phyloP scores from a whole-genome alignment of 2,797 vertebrate genomes.

The Mormyrops boulengeri region DNA sequence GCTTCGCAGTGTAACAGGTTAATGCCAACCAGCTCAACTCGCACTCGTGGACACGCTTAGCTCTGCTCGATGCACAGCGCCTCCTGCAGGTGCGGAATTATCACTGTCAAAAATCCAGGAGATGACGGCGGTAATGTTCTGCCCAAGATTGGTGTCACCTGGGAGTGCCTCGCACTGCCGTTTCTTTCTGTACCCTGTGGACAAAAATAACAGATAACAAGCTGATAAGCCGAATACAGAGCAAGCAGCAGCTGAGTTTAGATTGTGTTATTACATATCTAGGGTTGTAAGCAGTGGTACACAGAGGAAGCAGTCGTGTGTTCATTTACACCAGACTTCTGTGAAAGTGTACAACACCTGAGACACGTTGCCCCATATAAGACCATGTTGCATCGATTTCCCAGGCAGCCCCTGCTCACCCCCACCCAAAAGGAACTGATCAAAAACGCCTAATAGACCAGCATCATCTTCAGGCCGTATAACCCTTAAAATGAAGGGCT shows the following conservation, averaged over 20 bases:
- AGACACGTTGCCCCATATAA: not conserved
- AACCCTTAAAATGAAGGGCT: slow-evolving; percentile 20
- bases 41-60: not conserved
- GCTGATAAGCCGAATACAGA: not conserved
- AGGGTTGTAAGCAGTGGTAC: not conserved
- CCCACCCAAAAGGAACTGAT: slow-evolving; percentile 2
- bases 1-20: not conserved
- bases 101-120: not conserved
- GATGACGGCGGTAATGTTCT: not conserved
- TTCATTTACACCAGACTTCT: not conserved
- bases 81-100: not conserved
- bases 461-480: not conserved
- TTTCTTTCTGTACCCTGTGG: not conserved
- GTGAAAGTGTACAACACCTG: not conserved
- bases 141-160: not conserved
- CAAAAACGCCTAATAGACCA: slow-evolving; percentile 17
- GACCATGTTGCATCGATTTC: not conserved
- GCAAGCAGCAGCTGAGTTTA: not conserved
- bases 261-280: not conserved
- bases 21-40: not conserved
- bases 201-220: not conserved
- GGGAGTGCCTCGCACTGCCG: not conserved
- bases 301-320: not conserved
- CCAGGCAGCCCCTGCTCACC: not conserved
- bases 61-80: not conserved